These are phyloP conservation scores for Atlantisia rogersi DNA, from an alignment of 2,113 vertebrate species.

Conservation along the genomic window DNA sequence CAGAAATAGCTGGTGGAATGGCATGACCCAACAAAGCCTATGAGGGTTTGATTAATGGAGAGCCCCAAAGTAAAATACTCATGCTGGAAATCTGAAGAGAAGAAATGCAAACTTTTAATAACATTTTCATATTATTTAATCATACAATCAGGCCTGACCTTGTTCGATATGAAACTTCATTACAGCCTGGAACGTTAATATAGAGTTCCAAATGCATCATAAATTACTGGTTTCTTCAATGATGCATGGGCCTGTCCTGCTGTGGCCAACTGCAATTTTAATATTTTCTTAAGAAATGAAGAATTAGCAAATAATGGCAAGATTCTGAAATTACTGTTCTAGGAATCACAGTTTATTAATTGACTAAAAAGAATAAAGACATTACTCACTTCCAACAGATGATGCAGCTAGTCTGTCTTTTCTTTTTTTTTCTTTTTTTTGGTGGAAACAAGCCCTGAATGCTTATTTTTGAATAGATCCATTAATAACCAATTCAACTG, in stretches of 20 bases:
- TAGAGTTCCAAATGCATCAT: constrained; percentile 42
- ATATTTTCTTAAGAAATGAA: constrained; percentile 50
- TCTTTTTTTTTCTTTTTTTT: background rate
- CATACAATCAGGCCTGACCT: constrained; percentile 56
- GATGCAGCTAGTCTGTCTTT: background rate
- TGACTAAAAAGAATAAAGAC: constrained; percentile 25
- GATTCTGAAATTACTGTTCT: constrained; percentile 44
- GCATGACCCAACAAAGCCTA: background rate
- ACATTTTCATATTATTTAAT: constrained; percentile 57
- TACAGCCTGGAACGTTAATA: constrained; percentile 58
- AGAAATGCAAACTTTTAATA: constrained; percentile 64
- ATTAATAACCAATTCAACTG: background rate
- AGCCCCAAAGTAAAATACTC: background rate
- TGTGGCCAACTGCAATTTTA: background rate
- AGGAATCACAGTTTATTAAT: constrained; percentile 36
- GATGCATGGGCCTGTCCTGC: constrained; percentile 18
- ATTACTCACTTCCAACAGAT: constrained; percentile 13
- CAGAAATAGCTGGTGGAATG: background rate
- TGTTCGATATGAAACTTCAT: constrained; percentile 59
- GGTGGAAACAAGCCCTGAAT: background rate
- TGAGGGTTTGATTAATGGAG: constrained; percentile 33
- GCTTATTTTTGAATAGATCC: constrained; percentile 29
- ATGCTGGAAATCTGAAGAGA: constrained; percentile 36
- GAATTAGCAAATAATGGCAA: constrained; percentile 56
- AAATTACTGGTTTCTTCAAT: constrained; percentile 57